Percentiles rank a stretch among this genome's conserved stretches.
phyloP scores from a whole-genome alignment of 2,888 invertebrate species.

The Drosophila melanosoma region DNA sequence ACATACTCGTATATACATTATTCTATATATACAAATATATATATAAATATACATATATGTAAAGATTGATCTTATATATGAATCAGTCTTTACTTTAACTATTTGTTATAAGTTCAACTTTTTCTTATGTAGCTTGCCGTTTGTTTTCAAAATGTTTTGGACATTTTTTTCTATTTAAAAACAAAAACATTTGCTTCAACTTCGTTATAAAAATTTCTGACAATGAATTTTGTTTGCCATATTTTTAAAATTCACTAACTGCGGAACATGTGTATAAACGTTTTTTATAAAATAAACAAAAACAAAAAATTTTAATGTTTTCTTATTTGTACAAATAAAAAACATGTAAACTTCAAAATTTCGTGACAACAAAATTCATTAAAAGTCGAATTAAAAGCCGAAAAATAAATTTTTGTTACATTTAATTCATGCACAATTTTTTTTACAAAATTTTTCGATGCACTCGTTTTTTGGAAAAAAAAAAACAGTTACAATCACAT shows the following conservation, averaged over 20 bases:
- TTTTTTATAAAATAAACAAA: constrained; percentile 42
- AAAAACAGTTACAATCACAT: constrained; percentile 54
- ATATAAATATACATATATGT: not conserved
- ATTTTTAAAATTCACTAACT: constrained; percentile 45
- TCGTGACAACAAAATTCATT: constrained; percentile 65
- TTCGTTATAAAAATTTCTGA: constrained; percentile 52
- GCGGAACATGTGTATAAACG: constrained; percentile 45
- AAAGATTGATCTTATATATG: constrained; percentile 30
- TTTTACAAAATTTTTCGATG: constrained; percentile 73
- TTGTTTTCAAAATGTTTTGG: constrained; percentile 66
- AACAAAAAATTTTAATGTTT: constrained; percentile 29
- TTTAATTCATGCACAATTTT: constrained; percentile 76
- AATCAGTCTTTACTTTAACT: constrained; percentile 41
- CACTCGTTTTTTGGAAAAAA: constrained; percentile 75
- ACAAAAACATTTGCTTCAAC: constrained; percentile 57
- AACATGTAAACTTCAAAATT: constrained; percentile 40
- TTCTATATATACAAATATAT: constrained; percentile 47
- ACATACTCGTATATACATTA: constrained; percentile 57
- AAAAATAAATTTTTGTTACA: constrained; percentile 69
- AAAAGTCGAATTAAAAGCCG: constrained; percentile 45
- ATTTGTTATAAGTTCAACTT: constrained; percentile 52
- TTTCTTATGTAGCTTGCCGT: constrained; percentile 74
- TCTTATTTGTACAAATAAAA: constrained; percentile 36
- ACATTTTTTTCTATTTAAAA: constrained; percentile 52
- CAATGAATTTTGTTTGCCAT: constrained; percentile 76